These are phyloP conservation scores for Prenolepis imparis DNA, from an alignment of 2,888 invertebrate genomes.

Conservation along the genomic window DNA sequence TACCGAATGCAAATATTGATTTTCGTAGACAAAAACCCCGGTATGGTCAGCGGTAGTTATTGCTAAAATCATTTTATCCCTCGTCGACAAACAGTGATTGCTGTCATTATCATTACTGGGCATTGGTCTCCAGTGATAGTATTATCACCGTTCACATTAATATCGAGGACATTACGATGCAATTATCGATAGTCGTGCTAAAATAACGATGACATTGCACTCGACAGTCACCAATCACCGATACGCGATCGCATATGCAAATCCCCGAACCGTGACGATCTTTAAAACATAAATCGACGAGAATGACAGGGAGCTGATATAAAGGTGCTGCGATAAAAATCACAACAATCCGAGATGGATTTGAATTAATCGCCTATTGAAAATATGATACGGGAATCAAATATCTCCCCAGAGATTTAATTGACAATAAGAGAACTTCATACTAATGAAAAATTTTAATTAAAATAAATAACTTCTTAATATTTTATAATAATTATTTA, in stretches of 20 bases:
- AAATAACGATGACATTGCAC: slow-evolving; percentile 67
- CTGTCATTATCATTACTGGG: slow-evolving; percentile 69
- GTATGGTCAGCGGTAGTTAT: slow-evolving; percentile 51
- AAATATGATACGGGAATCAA: neutral
- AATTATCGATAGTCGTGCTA: slow-evolving; percentile 63
- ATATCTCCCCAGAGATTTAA: slow-evolving; percentile 4
- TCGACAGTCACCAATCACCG: slow-evolving; percentile 49
- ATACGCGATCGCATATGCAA: slow-evolving; percentile 42
- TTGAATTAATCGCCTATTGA: slow-evolving; percentile 11
- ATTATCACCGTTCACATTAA: slow-evolving; percentile 70
- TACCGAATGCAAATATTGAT: slow-evolving; percentile 67
- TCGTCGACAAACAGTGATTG: slow-evolving; percentile 63
- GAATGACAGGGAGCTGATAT: slow-evolving; percentile 38
- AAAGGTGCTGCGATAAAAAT: slow-evolving; percentile 34
- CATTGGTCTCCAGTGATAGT: slow-evolving; percentile 47
- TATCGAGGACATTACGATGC: slow-evolving; percentile 68
- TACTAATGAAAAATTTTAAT: neutral
- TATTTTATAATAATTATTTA: neutral
- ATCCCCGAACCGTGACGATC: slow-evolving; percentile 43
- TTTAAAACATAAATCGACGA: slow-evolving; percentile 51
- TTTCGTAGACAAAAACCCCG: slow-evolving; percentile 64
- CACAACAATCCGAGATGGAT: neutral
- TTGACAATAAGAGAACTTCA: neutral
- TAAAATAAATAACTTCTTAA: neutral
- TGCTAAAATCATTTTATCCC: slow-evolving; percentile 68